Evolutionary conservation across 2,888 invertebrate genomes (phyloP).

Genomic region (Idaea biselata): DNA sequence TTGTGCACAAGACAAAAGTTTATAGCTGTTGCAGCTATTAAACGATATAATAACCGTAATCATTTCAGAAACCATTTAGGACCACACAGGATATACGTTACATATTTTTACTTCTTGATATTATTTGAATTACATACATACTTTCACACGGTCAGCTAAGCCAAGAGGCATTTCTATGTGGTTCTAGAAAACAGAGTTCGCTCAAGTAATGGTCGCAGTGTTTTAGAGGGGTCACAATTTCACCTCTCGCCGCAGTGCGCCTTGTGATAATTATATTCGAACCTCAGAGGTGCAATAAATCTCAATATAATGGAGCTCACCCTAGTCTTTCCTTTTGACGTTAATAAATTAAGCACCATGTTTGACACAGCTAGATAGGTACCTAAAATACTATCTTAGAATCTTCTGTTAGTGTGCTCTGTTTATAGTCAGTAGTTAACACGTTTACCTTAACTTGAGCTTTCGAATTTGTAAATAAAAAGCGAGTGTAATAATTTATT

Average conservation of each 20-base stretch:
- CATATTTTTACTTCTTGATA: slow-evolving; percentile 17
- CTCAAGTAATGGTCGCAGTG: background rate
- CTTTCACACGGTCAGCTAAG: slow-evolving; percentile 14
- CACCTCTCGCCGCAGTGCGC: slow-evolving; percentile 53
- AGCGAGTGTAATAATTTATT: background rate
- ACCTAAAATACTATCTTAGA: slow-evolving; percentile 29
- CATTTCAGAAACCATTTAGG: slow-evolving; percentile 26
- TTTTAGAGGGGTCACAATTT: slow-evolving; percentile 45
- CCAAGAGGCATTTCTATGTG: slow-evolving; percentile 12
- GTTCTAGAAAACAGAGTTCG: background rate
- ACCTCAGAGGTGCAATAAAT: slow-evolving; percentile 64
- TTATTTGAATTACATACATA: background rate
- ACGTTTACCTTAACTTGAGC: slow-evolving; percentile 26
- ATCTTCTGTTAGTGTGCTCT: slow-evolving; percentile 29
- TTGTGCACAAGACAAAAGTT: slow-evolving; percentile 7
- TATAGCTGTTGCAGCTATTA: slow-evolving; percentile 14
- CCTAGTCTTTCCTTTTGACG: slow-evolving; percentile 37
- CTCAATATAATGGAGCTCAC: slow-evolving; percentile 55
- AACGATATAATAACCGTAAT: slow-evolving; percentile 24
- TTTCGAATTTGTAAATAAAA: slow-evolving; percentile 1
- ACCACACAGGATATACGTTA: slow-evolving; percentile 30
- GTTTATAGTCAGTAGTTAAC: slow-evolving; percentile 33
- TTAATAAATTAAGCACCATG: slow-evolving; percentile 51
- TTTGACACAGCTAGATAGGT: slow-evolving; percentile 30
- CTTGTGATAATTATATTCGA: slow-evolving; percentile 59